A percentile compares a stretch with the other conserved stretches of the same genome.
Evolutionary conservation across 2,113 vertebrate genomes (phyloP).

Genomic region (Todiramphus chloris): DNA sequence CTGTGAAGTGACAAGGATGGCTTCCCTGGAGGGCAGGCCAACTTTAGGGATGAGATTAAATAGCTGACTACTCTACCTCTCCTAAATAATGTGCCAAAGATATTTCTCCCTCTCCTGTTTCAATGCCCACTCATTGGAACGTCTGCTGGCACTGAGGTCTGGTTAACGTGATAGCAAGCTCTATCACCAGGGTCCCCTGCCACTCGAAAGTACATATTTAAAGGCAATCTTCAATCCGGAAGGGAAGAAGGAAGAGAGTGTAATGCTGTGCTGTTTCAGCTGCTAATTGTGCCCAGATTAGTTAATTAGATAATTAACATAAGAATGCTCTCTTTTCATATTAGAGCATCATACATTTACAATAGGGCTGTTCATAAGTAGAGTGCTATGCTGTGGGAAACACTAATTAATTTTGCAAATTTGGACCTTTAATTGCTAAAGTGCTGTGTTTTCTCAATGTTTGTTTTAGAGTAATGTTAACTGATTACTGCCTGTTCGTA

Average conservation of each 20-base stretch:
- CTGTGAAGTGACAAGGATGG: neutral
- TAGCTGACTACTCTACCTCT: neutral
- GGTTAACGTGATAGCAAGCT: neutral
- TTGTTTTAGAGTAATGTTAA: conserved; percentile 47
- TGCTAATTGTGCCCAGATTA: conserved; percentile 69
- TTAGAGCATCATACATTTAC: conserved; percentile 64
- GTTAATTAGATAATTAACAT: conserved; percentile 73
- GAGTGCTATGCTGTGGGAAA: conserved; percentile 59
- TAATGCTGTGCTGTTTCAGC: conserved; percentile 53
- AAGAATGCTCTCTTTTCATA: conserved; percentile 69
- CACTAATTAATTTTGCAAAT: conserved; percentile 75
- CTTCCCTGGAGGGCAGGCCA: neutral
- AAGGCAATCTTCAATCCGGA: conserved; percentile 51
- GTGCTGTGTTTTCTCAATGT: conserved; percentile 50
- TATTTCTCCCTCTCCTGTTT: neutral
- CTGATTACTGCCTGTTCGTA: conserved; percentile 33
- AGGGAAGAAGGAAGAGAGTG: conserved; percentile 47
- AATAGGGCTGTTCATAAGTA: conserved; percentile 65
- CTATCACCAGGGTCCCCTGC: neutral
- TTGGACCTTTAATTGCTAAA: conserved; percentile 65
- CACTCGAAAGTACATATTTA: conserved; percentile 5
- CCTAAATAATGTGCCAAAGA: neutral
- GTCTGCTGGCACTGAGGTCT: neutral
- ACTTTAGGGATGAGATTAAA: neutral
- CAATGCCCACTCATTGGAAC: neutral